Percentiles rank a stretch among this genome's conserved stretches.
Evolutionary conservation across 2,113 vertebrate genomes (phyloP).

Genomic region (Aptenodytes forsteri): DNA sequence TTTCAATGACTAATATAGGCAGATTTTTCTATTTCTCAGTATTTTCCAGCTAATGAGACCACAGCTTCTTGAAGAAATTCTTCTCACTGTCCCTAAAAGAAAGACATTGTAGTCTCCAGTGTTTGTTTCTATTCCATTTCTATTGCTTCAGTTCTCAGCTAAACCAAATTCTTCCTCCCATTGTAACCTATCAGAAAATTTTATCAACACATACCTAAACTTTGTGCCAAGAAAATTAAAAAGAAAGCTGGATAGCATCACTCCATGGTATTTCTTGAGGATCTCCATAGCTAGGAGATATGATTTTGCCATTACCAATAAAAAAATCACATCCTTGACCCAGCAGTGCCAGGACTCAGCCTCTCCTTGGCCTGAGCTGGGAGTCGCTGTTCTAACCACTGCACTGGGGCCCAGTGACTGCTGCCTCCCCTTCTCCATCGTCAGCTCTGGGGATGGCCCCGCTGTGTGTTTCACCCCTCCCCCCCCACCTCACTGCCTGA

Average conservation of each 20-base stretch:
- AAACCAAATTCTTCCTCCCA: neutral
- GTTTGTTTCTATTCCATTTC: neutral
- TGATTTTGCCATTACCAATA: neutral
- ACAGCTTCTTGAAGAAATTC: neutral
- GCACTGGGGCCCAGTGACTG: neutral
- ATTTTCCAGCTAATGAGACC: neutral
- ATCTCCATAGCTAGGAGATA: neutral
- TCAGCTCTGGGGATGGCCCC: neutral
- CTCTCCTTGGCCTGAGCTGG: neutral
- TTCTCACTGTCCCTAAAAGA: neutral
- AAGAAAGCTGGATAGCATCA: neutral
- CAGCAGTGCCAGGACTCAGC: neutral
- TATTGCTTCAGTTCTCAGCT: neutral
- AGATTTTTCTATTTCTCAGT: neutral
- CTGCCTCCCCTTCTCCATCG: neutral
- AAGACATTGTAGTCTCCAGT: neutral
- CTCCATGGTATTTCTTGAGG: neutral
- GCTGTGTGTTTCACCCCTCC: no score
- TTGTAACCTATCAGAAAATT: neutral
- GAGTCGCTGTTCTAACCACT: accelerated
- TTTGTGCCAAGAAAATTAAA: neutral
- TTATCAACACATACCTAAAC: neutral
- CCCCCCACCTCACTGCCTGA: neutral
- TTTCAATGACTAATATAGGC: neutral
- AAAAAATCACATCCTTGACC: neutral